Evolutionary conservation across 2,113 vertebrate genomes (phyloP).

Genomic region (Pituophis catenifer): DNA sequence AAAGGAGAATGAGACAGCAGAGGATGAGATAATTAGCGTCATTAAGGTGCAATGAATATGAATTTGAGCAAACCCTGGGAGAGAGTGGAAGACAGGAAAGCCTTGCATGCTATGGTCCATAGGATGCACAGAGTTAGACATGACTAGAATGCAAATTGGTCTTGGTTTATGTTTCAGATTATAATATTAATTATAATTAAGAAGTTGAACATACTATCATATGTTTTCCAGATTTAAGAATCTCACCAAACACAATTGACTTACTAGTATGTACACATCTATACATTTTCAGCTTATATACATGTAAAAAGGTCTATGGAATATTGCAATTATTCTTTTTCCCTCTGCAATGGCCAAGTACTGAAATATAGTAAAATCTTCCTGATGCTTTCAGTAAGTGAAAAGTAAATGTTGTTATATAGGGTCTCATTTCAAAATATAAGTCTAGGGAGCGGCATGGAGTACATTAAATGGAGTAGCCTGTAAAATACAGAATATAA

Average conservation of each 20-base stretch:
- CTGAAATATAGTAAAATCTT: not conserved
- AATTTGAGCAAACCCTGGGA: too few species aligned
- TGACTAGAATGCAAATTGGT: not conserved
- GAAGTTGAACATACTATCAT: not conserved
- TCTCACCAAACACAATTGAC: not conserved
- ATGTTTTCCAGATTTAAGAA: too few species aligned
- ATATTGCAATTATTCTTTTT: not conserved
- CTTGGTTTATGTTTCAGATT: not conserved
- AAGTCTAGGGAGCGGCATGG: not conserved
- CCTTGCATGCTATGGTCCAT: too few species aligned
- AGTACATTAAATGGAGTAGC: not conserved
- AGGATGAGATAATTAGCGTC: too few species aligned
- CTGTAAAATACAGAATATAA: not conserved
- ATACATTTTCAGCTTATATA: not conserved
- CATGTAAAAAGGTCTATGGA: not conserved
- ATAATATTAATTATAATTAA: not conserved
- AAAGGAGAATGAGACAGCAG: too few species aligned
- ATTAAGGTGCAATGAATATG: too few species aligned
- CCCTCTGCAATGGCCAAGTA: not conserved
- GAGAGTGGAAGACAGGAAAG: too few species aligned
- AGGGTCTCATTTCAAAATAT: not conserved
- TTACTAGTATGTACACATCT: not conserved
- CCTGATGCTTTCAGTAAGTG: not conserved
- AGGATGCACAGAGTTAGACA: too few species aligned
- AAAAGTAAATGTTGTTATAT: conserved; percentile 12